phyloP scores from a whole-genome alignment of 2,113 vertebrate genomes.

The Gobio gobio region DNA sequence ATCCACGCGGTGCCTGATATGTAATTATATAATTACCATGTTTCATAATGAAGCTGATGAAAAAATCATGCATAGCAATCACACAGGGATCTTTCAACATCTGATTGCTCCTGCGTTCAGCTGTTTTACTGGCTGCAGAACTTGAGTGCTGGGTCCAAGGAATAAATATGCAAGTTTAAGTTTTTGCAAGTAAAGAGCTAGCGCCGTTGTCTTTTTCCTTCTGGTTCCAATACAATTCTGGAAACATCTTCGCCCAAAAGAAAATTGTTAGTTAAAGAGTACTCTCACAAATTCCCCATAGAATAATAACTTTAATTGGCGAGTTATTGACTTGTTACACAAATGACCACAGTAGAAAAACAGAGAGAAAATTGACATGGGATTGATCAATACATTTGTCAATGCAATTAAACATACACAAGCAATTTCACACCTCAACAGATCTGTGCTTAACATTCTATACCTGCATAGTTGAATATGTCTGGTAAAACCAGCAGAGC shows the following conservation, averaged over 20 bases:
- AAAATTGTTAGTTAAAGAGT: neutral
- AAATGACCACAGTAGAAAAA: constrained; percentile 39
- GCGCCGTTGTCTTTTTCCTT: neutral
- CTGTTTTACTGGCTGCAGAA: neutral
- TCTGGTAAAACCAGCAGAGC: constrained; percentile 5
- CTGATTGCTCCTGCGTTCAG: neutral
- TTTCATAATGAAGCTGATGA: constrained; percentile 42
- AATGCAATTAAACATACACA: constrained; percentile 55
- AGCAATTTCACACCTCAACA: constrained; percentile 54
- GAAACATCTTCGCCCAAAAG: neutral
- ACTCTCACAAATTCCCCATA: neutral
- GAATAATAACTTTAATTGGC: constrained; percentile 17
- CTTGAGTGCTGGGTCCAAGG: neutral
- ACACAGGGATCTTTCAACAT: constrained; percentile 6
- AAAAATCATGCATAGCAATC: constrained; percentile 12
- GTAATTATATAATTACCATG: constrained; percentile 44
- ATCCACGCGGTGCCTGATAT: constrained; percentile 5
- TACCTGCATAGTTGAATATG: constrained; percentile 17
- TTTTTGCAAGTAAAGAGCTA: neutral
- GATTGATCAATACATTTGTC: constrained; percentile 51
- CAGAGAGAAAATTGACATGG: constrained; percentile 26
- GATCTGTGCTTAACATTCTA: constrained; percentile 29
- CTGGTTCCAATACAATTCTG: neutral
- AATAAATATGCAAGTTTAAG: constrained; percentile 10
- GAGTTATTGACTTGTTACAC: constrained; percentile 33